These are phyloP conservation scores for Lepidocyrtoides sp. DNA, from an alignment of 2,888 invertebrate species.

Conservation along the genomic window DNA sequence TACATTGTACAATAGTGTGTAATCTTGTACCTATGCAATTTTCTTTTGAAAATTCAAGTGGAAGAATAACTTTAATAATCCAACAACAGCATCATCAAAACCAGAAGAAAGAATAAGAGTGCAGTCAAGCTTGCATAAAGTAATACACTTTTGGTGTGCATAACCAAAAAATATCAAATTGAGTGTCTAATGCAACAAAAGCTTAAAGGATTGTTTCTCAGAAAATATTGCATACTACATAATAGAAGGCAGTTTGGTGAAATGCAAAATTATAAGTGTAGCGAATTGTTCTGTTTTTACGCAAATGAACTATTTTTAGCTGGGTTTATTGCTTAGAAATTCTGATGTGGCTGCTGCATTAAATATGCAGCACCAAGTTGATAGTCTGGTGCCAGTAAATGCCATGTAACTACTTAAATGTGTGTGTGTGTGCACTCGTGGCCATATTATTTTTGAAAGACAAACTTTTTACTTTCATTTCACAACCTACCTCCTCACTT, in stretches of 20 bases:
- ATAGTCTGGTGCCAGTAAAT: slow-evolving; percentile 5
- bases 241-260: neutral
- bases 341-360: slow-evolving; percentile 23
- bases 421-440: neutral
- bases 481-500: neutral
- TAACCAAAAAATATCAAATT: slow-evolving; percentile 43
- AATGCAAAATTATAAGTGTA: slow-evolving; percentile 9
- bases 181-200: slow-evolving; percentile 54
- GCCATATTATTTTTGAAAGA: slow-evolving; percentile 1
- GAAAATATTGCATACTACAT: neutral
- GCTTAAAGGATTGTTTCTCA: slow-evolving; percentile 14
- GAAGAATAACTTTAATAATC: neutral
- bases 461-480: neutral
- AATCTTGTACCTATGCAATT: neutral
- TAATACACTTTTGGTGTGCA: neutral
- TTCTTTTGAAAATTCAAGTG: neutral
- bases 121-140: slow-evolving; percentile 52
- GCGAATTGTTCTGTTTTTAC: neutral
- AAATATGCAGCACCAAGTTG: slow-evolving; percentile 17
- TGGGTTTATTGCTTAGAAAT: slow-evolving; percentile 12
- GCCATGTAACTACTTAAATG: slow-evolving; percentile 20
- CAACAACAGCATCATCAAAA: neutral
- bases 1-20: neutral
- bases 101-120: neutral
- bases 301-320: slow-evolving; percentile 23